Evolutionary conservation across 2,797 vertebrate genomes (phyloP), one percentile per base, ranked within the genome.

Genomic region (Poeciliopsis presidionis): DNA sequence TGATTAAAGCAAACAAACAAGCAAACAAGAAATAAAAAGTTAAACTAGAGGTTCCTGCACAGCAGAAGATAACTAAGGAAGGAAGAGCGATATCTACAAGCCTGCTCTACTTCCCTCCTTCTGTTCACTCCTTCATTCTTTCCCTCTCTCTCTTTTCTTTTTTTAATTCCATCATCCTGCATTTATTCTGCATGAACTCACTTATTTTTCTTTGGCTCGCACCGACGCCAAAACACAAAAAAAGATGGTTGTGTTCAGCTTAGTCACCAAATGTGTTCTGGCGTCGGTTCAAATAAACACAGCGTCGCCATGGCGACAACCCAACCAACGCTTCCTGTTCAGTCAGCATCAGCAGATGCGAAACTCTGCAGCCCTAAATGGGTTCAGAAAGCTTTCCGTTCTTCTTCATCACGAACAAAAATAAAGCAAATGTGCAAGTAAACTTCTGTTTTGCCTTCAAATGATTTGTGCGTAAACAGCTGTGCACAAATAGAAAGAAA

Each of bases 1-100:
- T 82, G 91, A 94, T 94, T 75, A 67, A 84, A 83, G 84, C 78
- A 80, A 70, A 70, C 11, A 69, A 43, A n/a, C 22, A 83, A 83
- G 84, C 78, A 75, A 84, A 94, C 93, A 94, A 94, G 36, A 59
- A 83, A 93, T 55, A 53, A 81, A 25, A 13, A 87, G 82, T 86
- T 76, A 89, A 87, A 92, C 89, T 84, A 91, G 57, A 87, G 84
- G 86, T 92, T 97, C 97, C 97, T 98, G 97, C 97, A 97, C 96
- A 94, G 97, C 97, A 98, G 97, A 97, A 97, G 96, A 96, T 95
- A 96, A 95, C 92, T 72, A 83, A 79, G 74, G 76, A 89, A 82
- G 83, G 88, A 81, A 80, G 80, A 82, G 81, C 46, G 2, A 78
- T 78, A 87, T 86, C 63, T 63, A 63, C 76, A 82, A 51, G 70